phyloP scores from a whole-genome alignment of 2,888 invertebrate species.

The Erynnis tages region DNA sequence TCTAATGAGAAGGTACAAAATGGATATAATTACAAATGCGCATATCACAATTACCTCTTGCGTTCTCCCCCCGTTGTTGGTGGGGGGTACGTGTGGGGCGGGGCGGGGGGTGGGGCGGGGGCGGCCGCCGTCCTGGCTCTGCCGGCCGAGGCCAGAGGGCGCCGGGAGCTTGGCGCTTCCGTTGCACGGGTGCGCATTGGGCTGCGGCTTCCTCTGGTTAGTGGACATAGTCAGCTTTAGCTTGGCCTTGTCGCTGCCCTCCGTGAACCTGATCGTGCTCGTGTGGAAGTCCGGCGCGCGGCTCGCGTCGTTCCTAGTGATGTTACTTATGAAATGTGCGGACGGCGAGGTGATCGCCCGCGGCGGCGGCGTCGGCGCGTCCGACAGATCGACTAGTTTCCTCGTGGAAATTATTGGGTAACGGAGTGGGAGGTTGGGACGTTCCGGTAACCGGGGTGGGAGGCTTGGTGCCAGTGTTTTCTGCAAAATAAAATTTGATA shows the following conservation, averaged over 20 bases:
- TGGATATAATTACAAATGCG: constrained; percentile 65
- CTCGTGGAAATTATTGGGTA: constrained; percentile 74
- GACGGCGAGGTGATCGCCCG: constrained; percentile 50
- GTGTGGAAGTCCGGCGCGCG: constrained; percentile 62
- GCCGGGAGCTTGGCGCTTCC: constrained; percentile 43
- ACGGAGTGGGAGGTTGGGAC: constrained; percentile 65
- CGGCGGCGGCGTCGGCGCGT: constrained; percentile 70
- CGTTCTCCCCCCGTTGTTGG: constrained; percentile 49
- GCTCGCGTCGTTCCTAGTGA: constrained; percentile 59
- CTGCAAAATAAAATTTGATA: constrained; percentile 74
- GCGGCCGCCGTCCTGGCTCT: constrained; percentile 35
- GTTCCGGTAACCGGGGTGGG: constrained; percentile 74
- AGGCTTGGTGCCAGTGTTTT: constrained; percentile 70
- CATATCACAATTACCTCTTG: constrained; percentile 75
- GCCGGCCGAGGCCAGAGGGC: constrained; percentile 39
- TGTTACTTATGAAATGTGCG: constrained; percentile 68
- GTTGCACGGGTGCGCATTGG: constrained; percentile 43
- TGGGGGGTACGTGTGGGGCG: constrained; percentile 36
- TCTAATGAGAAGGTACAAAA: constrained; percentile 56
- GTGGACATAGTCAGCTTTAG: constrained; percentile 65
- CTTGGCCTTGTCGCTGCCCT: constrained; percentile 64
- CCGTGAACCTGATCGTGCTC: constrained; percentile 72
- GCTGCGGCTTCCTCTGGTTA: constrained; percentile 54
- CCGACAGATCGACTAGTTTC: constrained; percentile 68
- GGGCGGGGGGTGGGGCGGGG: constrained; percentile 35